Evolutionary conservation across 2,113 vertebrate species (phyloP), one percentile per base, ranked within the genome.

Genomic region (Semnopithecus entellus): DNA sequence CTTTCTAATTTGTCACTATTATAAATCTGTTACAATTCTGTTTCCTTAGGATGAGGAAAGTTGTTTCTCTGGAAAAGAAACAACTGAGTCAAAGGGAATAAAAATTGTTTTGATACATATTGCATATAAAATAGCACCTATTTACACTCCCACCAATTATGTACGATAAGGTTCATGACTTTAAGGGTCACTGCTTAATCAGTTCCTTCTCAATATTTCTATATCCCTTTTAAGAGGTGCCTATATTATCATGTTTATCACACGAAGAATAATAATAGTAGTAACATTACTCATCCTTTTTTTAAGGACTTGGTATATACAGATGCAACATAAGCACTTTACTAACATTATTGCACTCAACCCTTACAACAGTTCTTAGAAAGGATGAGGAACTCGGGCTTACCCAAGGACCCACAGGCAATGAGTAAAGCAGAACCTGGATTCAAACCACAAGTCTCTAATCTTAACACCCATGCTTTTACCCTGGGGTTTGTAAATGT

Each of bases 11-110:
- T 68, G 20, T 91, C 82, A 82, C 48, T 70, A 61, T 68, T 40
- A 59, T 11, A 94, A 82, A 91, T 96, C 38, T 83, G 25, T 82
- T 92, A 66, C 7, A 89, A 88, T 76, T 35, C 70, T 83, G 16
- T 83, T 88, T 76, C 57, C 72, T 68, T 55, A 88, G 45, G 78
- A 92, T 82, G 45, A 76, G 38, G 59, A 61, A 61, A 25, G 9
- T 61, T 61, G 59, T 27, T 61, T 48, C 82, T 18, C 78, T 88
- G 23, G 32, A 57, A 83, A 12, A 64, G 35, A 88, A 83, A 55
- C 32, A 92, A 59, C 35, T 59, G 11, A 59, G 50, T 78, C 43
- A 48, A 92, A 35, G 35, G 43, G 27, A 89, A 35, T 70, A 59
- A 88, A 68, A 52, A 38, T 18, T 57, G 45, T 70, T 64, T 68